Evolutionary conservation across 2,888 invertebrate species (phyloP).

Genomic region (Tineola bisselliella): DNA sequence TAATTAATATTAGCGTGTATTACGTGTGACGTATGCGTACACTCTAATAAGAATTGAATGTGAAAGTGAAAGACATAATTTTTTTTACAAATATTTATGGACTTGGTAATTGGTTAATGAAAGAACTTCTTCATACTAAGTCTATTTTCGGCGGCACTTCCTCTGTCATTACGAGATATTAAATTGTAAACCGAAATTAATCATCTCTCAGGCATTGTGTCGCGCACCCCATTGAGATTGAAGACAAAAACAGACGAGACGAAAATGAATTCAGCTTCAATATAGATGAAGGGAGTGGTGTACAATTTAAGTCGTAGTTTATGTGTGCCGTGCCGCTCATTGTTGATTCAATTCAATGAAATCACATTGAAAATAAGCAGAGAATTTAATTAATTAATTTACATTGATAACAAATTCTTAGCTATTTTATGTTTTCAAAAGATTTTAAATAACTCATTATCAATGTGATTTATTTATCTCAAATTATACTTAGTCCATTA

Average conservation of each 20-base stretch:
- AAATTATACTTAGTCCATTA: too few species aligned
- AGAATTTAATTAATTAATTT: too few species aligned
- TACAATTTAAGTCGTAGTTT: background rate
- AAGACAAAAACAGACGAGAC: conserved; percentile 12
- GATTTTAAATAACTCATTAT: too few species aligned
- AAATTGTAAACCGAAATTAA: conserved; percentile 13
- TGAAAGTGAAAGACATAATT: too few species aligned
- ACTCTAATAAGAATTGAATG: too few species aligned
- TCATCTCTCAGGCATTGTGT: conserved; percentile 10
- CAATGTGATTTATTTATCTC: too few species aligned
- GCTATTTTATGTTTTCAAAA: too few species aligned
- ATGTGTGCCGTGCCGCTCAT: background rate
- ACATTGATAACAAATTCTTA: too few species aligned
- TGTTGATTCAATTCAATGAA: background rate
- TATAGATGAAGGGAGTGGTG: background rate
- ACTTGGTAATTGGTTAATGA: too few species aligned
- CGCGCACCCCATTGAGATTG: conserved; percentile 1
- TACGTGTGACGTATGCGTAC: too few species aligned
- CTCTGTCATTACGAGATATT: conserved; percentile 5
- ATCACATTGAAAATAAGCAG: background rate
- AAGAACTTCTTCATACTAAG: background rate
- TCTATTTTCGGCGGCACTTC: background rate
- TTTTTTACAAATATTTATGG: too few species aligned
- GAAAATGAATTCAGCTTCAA: conserved; percentile 11
- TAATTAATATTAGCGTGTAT: too few species aligned